Evolutionary conservation across 2,888 invertebrate species (phyloP).

Genomic region (Eueremaeus valkanovi): DNA sequence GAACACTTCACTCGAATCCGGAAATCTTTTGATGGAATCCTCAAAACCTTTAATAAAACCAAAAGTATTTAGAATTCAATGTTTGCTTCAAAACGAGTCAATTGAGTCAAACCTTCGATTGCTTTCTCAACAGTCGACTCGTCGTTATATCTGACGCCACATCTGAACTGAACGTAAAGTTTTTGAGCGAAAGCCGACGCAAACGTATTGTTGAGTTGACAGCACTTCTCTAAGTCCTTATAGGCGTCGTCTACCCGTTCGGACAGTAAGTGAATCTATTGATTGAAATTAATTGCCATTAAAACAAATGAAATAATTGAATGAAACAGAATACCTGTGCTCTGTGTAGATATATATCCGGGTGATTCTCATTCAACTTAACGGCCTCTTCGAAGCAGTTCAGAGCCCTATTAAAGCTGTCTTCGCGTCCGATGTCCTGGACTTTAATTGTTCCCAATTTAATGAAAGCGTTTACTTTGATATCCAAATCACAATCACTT

Average conservation of each 20-base stretch:
- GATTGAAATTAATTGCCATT: no score
- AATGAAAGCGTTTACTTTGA: constrained; percentile 72
- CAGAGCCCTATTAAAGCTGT: constrained; percentile 60
- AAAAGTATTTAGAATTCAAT: not conserved
- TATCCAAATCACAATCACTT: constrained; percentile 24
- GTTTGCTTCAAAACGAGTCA: constrained; percentile 47
- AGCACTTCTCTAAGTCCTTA: constrained; percentile 74
- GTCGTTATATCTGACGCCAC: constrained; percentile 32
- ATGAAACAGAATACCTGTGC: constrained; percentile 60
- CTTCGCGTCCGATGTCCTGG: constrained; percentile 55
- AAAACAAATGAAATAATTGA: constrained; percentile 22
- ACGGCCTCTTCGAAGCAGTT: constrained; percentile 74
- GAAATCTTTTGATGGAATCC: constrained; percentile 70
- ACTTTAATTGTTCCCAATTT: constrained; percentile 74
- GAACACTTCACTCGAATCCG: constrained; percentile 78
- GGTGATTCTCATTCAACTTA: constrained; percentile 69
- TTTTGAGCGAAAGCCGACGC: constrained; percentile 83
- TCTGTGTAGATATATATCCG: constrained; percentile 87
- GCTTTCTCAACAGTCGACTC: constrained; percentile 56
- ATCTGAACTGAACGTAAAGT: constrained; percentile 63
- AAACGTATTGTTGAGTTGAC: constrained; percentile 74
- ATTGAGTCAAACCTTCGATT: constrained; percentile 63
- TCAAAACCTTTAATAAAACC: constrained; percentile 61
- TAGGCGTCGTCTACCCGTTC: constrained; percentile 77
- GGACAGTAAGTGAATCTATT: constrained; percentile 72